Evolutionary conservation across 2,888 invertebrate species (phyloP).

Genomic region (Lasioglossum malachurum): DNA sequence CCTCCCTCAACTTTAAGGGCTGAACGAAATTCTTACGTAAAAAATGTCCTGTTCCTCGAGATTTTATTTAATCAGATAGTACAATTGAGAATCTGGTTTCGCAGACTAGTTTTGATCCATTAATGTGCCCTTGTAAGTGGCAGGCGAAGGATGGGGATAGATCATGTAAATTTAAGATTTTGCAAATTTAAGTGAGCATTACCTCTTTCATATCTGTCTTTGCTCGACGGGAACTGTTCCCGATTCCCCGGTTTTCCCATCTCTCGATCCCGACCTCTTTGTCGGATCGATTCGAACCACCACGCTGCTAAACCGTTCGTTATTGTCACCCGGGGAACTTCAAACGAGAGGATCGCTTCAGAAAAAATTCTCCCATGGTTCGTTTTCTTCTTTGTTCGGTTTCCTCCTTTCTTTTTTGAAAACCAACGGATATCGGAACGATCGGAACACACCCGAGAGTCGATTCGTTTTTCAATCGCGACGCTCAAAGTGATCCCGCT

Average conservation of each 20-base stretch:
- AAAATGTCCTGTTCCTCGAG: too few species aligned
- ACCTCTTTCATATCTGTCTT: neutral
- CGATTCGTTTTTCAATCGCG: conserved; percentile 28
- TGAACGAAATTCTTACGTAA: too few species aligned
- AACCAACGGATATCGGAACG: neutral
- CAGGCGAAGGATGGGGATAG: neutral
- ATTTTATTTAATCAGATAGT: too few species aligned
- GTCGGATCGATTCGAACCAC: conserved; percentile 25
- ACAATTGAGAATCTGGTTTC: too few species aligned
- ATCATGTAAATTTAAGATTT: neutral
- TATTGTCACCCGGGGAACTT: conserved; percentile 40
- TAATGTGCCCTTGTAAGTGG: neutral
- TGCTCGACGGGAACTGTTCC: neutral
- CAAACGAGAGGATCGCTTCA: conserved; percentile 14
- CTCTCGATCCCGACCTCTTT: conserved; percentile 4
- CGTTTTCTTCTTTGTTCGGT: neutral
- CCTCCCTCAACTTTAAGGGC: too few species aligned
- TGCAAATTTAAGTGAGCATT: neutral
- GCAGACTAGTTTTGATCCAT: too few species aligned
- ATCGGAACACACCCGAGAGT: neutral
- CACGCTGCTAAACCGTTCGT: conserved; percentile 32
- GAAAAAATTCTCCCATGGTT: conserved; percentile 3
- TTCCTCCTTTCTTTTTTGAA: neutral
- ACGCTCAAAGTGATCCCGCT: neutral
- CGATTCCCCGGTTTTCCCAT: neutral